Conservation (phyloP, 2,113 vertebrate genomes). For the Ahaetulla prasina region DNA sequence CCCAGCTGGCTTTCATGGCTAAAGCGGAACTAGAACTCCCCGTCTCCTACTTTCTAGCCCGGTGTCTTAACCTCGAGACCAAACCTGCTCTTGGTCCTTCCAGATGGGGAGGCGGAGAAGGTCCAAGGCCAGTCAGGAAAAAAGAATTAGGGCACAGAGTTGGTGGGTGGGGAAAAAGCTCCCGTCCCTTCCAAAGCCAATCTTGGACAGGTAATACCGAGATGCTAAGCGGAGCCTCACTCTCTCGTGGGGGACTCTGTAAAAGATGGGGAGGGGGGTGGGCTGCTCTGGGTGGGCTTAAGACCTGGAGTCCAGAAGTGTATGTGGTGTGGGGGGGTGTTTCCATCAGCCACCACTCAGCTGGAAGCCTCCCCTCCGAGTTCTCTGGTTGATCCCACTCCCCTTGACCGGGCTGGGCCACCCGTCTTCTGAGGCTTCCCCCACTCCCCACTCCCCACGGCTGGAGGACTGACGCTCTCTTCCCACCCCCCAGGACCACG, state of each 20-base stretch:
- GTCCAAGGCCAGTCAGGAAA: neutral
- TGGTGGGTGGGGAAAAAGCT: neutral
- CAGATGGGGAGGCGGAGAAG: neutral
- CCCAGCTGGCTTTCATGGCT: too few species aligned
- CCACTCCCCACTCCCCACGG: neutral
- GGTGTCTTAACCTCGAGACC: too few species aligned
- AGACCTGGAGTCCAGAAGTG: neutral
- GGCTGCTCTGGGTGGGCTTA: neutral
- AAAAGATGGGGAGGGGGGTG: neutral
- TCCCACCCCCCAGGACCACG: constrained; percentile 80
- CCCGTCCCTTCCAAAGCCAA: neutral
- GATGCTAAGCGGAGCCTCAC: neutral
- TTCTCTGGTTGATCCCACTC: neutral
- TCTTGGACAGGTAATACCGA: neutral
- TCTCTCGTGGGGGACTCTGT: neutral
- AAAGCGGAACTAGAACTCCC: too few species aligned
- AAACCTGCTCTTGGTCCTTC: neutral
- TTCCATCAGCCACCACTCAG: too few species aligned
- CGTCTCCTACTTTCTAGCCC: too few species aligned
- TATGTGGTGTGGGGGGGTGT: neutral
- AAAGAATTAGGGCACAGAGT: too few species aligned
- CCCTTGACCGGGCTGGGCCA: neutral
- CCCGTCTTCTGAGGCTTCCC: neutral
- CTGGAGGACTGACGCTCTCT: neutral
- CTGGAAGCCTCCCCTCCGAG: neutral